Percentiles rank a stretch among this genome's conserved stretches.
Conservation (phyloP, 37 sponge, comb jelly and placozoan species). For the Aphrocallistes beatrix region DNA sequence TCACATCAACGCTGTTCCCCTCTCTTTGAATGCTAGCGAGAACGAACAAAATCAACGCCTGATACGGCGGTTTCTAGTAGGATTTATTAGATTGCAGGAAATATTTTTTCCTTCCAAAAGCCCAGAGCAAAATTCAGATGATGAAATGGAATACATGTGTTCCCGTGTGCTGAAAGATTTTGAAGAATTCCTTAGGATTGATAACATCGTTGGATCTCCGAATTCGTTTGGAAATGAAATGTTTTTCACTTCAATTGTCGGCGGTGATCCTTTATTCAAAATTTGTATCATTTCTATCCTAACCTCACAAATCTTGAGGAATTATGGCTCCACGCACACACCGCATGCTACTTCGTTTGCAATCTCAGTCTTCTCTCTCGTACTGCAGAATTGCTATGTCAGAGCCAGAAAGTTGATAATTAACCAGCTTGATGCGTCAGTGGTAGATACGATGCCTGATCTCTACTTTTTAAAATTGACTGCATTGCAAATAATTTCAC, state of each 20-base stretch:
- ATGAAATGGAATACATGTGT: background rate
- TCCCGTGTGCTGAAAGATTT: slow-evolving; percentile 23
- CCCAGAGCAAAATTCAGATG: background rate
- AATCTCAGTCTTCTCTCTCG: slow-evolving; percentile 53
- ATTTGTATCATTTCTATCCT: slow-evolving; percentile 47
- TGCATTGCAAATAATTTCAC: no score
- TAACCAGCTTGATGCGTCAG: no score
- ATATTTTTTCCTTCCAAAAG: background rate
- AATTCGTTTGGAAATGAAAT: background rate
- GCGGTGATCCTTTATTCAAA: slow-evolving; percentile 47
- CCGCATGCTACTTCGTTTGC: slow-evolving; percentile 41
- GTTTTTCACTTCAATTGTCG: slow-evolving; percentile 14
- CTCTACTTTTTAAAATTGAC: no score
- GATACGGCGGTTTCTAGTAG: background rate
- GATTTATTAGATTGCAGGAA: background rate
- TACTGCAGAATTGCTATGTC: slow-evolving; percentile 5
- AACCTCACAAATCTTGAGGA: slow-evolving; percentile 52
- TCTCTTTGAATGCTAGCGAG: background rate
- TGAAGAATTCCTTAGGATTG: slow-evolving; percentile 43
- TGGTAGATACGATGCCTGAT: no score
- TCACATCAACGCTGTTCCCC: background rate
- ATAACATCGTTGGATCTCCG: slow-evolving; percentile 23
- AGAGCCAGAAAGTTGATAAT: background rate
- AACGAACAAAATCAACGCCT: background rate
- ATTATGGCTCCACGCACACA: slow-evolving; percentile 59